Percentiles rank a stretch among this genome's conserved stretches.
Conservation (phyloP, 1,140 invertebrate species). For the Drosophila mayri region DNA sequence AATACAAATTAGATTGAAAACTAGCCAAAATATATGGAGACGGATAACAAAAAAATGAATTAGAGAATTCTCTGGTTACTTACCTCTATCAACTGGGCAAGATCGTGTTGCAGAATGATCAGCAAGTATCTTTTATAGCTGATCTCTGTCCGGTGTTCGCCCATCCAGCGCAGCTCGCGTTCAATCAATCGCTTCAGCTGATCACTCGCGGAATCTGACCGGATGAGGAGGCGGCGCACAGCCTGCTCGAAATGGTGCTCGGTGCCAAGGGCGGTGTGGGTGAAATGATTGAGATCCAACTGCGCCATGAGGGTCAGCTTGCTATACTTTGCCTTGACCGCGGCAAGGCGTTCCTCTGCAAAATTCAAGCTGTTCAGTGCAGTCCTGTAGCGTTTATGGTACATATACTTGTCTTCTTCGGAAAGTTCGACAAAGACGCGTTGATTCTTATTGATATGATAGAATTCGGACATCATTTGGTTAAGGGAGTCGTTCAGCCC, state of each 20-base stretch:
- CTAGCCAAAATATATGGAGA: not conserved
- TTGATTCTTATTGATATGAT: not conserved
- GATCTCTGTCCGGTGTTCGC: constrained; percentile 1
- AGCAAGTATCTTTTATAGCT: constrained; percentile 11
- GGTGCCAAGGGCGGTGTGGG: not conserved
- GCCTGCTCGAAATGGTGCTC: constrained; percentile 18
- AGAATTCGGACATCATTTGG: not conserved
- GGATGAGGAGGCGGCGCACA: not conserved
- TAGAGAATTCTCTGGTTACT: not conserved
- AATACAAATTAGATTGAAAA: no score
- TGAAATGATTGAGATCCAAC: not conserved
- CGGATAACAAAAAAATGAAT: not conserved
- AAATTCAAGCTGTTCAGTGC: not conserved
- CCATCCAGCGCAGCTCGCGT: constrained; percentile 16
- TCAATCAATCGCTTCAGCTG: not conserved
- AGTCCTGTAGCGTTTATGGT: not conserved
- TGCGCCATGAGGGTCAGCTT: not conserved
- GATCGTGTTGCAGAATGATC: constrained; percentile 4
- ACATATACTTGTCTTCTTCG: not conserved
- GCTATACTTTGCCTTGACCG: not conserved
- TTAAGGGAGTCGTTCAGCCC: not conserved
- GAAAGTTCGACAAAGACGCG: not conserved
- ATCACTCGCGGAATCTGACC: constrained; percentile 19
- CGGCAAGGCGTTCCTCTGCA: not conserved
- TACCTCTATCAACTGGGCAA: constrained; percentile 11